A percentile compares a stretch with the other conserved stretches of the same genome.
phyloP scores from a whole-genome alignment of 2,113 vertebrate species.

The Oxygymnocypris stewartii region DNA sequence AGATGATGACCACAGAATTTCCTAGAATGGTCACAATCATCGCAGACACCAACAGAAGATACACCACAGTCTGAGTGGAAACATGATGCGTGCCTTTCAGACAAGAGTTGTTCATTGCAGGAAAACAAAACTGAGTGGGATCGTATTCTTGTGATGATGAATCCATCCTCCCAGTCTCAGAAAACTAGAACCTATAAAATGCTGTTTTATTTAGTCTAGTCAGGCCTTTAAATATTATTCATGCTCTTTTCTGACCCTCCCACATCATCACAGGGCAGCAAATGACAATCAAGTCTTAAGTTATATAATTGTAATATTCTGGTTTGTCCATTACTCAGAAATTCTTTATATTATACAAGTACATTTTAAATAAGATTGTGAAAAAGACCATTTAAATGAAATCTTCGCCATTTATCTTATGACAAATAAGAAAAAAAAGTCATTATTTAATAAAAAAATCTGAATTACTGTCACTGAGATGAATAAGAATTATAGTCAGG shows the following conservation, averaged over 20 bases:
- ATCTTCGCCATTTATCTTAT: neutral
- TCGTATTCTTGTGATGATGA: conserved; percentile 24
- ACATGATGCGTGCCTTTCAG: conserved; percentile 58
- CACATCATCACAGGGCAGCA: neutral
- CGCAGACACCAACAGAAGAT: conserved; percentile 52
- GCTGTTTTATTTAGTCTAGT: neutral
- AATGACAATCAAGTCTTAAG: neutral
- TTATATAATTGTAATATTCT: neutral
- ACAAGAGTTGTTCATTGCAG: conserved; percentile 66
- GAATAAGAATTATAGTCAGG: neutral
- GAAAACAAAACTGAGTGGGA: conserved; percentile 60
- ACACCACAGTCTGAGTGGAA: conserved; percentile 53
- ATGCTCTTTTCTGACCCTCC: conserved; percentile 1
- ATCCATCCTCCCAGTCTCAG: conserved; percentile 22
- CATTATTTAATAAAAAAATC: too few relatives aligned
- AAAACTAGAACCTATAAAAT: neutral
- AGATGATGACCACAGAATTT: conserved; percentile 62
- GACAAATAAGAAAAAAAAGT: neutral
- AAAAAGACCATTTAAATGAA: neutral
- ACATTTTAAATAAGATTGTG: neutral
- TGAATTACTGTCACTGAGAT: neutral
- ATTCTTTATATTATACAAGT: neutral
- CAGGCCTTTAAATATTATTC: conserved; percentile 1
- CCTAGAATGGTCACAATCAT: conserved; percentile 56
- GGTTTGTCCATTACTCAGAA: neutral